phyloP scores from a whole-genome alignment of 2,888 invertebrate species.

The Sicus ferrugineus region DNA sequence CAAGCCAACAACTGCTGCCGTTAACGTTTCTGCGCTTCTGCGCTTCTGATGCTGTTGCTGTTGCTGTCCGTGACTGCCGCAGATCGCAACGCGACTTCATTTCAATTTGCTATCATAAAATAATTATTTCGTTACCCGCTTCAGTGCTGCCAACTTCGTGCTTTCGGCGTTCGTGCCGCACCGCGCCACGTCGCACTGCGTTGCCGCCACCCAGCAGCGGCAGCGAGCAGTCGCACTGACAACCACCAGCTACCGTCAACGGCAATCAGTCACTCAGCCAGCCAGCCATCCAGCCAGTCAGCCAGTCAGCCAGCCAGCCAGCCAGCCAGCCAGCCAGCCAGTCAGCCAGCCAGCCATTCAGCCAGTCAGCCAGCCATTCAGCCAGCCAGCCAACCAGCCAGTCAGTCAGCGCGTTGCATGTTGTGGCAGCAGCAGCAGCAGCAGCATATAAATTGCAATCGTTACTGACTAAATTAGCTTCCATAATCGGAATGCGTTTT shows the following conservation, averaged over 20 bases:
- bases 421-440: neutral
- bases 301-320: neutral
- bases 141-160: neutral
- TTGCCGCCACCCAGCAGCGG: neutral
- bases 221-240: no score
- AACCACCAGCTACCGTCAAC: no score
- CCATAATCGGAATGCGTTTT: conserved; percentile 28
- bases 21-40: neutral
- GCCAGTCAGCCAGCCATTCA: neutral
- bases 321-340: neutral
- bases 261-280: no score
- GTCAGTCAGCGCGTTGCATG: conserved; percentile 7
- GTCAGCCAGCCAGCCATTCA: neutral
- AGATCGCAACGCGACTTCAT: neutral
- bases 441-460: conserved; percentile 4
- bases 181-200: neutral
- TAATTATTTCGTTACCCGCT: conserved; percentile 7
- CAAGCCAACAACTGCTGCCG: neutral
- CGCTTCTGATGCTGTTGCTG: neutral
- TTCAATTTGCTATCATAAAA: conserved; percentile 23
- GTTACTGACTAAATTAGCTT: conserved; percentile 1
- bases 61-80: neutral
- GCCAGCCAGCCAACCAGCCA: neutral
- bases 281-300: neutral
- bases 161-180: neutral